A percentile compares a stretch with the other conserved stretches of the same genome.
Evolutionary conservation across 2,113 vertebrate genomes (phyloP).

Genomic region (Macrotis lagotis): DNA sequence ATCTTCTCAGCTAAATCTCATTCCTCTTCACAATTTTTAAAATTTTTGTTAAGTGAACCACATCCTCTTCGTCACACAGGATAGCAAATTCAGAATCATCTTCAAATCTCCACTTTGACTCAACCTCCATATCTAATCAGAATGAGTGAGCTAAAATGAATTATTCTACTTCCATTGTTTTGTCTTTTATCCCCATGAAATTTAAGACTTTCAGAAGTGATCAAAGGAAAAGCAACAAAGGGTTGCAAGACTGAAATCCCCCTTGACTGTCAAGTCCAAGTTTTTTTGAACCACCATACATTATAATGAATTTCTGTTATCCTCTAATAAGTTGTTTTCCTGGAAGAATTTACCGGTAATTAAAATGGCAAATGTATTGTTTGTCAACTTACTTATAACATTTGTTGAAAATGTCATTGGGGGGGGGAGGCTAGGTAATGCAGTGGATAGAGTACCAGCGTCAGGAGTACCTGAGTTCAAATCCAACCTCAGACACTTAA

Average conservation of each 20-base stretch:
- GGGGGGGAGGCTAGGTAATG: too few relatives aligned
- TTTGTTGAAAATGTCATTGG: constrained; percentile 38
- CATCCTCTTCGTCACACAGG: background rate
- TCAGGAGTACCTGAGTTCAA: too few relatives aligned
- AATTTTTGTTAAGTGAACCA: background rate
- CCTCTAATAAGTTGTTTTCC: constrained; percentile 28
- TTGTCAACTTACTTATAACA: constrained; percentile 53
- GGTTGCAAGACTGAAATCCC: background rate
- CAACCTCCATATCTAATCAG: background rate
- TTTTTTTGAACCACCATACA: background rate
- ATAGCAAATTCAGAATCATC: background rate
- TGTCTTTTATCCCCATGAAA: background rate
- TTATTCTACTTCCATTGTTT: background rate
- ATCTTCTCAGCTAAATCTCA: background rate
- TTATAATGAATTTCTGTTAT: background rate
- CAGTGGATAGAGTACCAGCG: too few relatives aligned
- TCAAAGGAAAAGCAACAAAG: background rate
- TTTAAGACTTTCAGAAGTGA: background rate
- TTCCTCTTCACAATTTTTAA: background rate
- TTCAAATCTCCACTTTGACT: background rate
- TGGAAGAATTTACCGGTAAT: constrained; percentile 10
- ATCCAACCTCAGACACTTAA: too few relatives aligned
- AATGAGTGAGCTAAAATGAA: background rate
- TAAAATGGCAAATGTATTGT: constrained; percentile 22
- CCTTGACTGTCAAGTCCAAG: background rate